phyloP scores from a whole-genome alignment of 2,888 invertebrate genomes.

The Agrochola lota region DNA sequence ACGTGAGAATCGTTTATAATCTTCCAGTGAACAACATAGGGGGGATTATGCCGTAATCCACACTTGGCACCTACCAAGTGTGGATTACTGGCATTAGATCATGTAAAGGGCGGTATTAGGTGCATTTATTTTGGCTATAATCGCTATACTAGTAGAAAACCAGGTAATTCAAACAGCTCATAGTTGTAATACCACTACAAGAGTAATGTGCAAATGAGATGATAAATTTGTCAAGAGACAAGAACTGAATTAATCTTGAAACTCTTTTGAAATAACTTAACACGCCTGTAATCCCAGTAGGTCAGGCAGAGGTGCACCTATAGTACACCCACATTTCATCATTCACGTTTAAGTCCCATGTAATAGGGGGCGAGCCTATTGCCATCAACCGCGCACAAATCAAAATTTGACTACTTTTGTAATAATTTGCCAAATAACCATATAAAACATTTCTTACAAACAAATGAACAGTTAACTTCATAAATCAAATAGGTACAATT shows the following conservation, averaged over 20 bases:
- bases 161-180: too few species aligned
- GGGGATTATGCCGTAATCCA: conserved; percentile 16
- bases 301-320: too few species aligned
- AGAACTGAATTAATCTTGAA: not conserved
- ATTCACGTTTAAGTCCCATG: too few species aligned
- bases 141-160: too few species aligned
- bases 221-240: not conserved
- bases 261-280: not conserved
- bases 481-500: conserved; percentile 33
- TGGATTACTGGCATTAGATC: not conserved
- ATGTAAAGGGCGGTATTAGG: not conserved
- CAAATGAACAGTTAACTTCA: conserved; percentile 3
- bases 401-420: too few species aligned
- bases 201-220: not conserved
- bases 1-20: not conserved
- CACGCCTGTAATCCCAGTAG: too few species aligned
- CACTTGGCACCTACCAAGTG: not conserved
- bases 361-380: too few species aligned
- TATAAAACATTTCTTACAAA: not conserved
- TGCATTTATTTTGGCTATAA: too few species aligned
- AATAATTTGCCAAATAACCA: not conserved
- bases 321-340: too few species aligned
- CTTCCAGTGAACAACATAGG: not conserved
- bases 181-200: not conserved
- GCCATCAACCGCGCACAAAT: too few species aligned